phyloP scores from a whole-genome alignment of 2,113 vertebrate species.

The Scalopus aquaticus region DNA sequence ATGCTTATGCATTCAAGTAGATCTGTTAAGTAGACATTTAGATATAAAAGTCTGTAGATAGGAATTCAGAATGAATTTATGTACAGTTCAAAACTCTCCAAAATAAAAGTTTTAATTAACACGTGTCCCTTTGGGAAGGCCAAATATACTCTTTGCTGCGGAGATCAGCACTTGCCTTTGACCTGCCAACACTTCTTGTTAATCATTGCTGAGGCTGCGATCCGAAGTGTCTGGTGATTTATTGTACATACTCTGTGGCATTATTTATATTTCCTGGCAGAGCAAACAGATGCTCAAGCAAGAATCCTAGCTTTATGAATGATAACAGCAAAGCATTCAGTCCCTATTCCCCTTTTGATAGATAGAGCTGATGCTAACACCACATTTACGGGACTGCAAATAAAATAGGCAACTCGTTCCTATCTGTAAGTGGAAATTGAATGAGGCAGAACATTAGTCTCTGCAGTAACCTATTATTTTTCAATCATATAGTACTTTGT shows the following conservation, averaged over 20 bases:
- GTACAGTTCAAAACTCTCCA: neutral
- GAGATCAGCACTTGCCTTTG: neutral
- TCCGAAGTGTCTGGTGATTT: neutral
- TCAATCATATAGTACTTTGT: neutral
- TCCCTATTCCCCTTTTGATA: neutral
- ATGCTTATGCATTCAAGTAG: neutral
- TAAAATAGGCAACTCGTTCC: neutral
- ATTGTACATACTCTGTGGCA: neutral
- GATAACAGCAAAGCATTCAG: neutral
- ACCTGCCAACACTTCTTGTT: neutral
- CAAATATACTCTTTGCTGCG: neutral
- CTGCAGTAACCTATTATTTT: neutral
- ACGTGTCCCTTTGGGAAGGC: neutral
- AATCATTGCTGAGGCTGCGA: neutral
- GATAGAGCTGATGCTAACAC: neutral
- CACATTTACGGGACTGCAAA: neutral
- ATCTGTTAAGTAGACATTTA: neutral
- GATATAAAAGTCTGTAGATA: neutral
- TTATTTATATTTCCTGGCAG: conserved; percentile 11
- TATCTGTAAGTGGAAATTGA: neutral
- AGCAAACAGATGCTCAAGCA: neutral
- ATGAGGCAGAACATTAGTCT: neutral
- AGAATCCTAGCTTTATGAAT: neutral
- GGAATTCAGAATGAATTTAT: neutral
- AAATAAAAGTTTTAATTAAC: neutral